Evolutionary conservation across 2,888 invertebrate genomes (phyloP), one percentile per base, ranked within the genome.

Genomic region (Drosophila pseudotalamancana): DNA sequence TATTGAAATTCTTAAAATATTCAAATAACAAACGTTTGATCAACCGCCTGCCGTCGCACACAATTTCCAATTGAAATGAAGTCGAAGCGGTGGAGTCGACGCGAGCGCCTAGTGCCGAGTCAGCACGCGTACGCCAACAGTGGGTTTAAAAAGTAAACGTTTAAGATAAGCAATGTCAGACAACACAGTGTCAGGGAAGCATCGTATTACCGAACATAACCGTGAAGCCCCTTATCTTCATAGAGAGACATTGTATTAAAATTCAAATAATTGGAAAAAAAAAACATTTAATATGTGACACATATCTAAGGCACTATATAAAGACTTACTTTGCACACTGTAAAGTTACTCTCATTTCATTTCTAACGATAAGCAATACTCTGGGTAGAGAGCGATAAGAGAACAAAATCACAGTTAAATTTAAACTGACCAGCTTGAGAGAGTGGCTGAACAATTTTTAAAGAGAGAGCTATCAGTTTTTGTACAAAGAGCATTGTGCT

Each of bases 11-110:
- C 39, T 57, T 40, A 32, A 39, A 39, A 27, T 54, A 29, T 57
- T 76, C 65, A 63, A 57, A 37, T 23, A 60, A 42, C 49, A 57
- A 57, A 25, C 48, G 56, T 60, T 64, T 72, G 60, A 61, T 59
- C 55, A 64, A 79, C 78, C 84, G 84, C 57, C 62, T 68, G 72
- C 53, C 4, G 45, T 32, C 43, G 54, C 40, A 51, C 60, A 50
- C 73, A 70, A 72, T 85, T 82, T 80, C 68, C 75, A 85, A 85
- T 80, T 82, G 80, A 83, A 85, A 83, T 80, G 77, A 86, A 82
- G 68, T 70, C 66, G 60, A 59, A 66, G 53, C 70, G 50, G 23
- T 51, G 68, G 43, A 84, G 50, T 31, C 29, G 40, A 55, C 61
- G 56, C 60, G 62, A 63, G 56, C 25, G 35, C 61, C 37, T 40